Evolutionary conservation across 2,113 vertebrate genomes (phyloP).

Genomic region (Halichoerus grypus): DNA sequence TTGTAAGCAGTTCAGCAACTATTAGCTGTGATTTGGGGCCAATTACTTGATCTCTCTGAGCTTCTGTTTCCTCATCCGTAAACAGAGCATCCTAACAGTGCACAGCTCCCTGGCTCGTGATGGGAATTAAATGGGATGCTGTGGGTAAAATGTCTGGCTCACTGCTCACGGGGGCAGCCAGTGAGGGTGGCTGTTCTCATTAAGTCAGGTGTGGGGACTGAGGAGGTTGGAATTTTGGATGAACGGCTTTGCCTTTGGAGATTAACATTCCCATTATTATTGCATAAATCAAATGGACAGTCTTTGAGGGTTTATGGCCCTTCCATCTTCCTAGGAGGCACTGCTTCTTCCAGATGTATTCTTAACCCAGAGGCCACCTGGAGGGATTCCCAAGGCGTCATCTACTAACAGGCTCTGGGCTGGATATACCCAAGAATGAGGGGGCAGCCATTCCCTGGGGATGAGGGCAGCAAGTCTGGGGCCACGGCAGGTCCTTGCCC

Average conservation of each 20-base stretch:
- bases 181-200: neutral
- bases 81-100: neutral
- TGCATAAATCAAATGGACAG: slow-evolving; percentile 74
- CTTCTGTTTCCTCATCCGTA: neutral
- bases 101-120: neutral
- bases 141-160: neutral
- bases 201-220: slow-evolving; percentile 62
- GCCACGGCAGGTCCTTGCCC: neutral
- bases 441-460: neutral
- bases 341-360: slow-evolving; percentile 63
- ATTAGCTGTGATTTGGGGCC: neutral
- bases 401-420: slow-evolving; percentile 33
- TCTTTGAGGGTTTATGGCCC: slow-evolving; percentile 75
- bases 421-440: neutral
- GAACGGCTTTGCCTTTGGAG: slow-evolving; percentile 73
- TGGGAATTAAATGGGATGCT: neutral
- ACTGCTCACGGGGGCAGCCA: rapidly evolving
- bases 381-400: slow-evolving; percentile 12
- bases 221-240: slow-evolving; percentile 64
- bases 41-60: neutral
- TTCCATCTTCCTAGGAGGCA: slow-evolving; percentile 64
- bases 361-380: slow-evolving; percentile 65
- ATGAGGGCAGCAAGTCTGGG: neutral
- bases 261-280: slow-evolving; percentile 71
- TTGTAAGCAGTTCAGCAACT: neutral